Evolutionary conservation across 2,113 vertebrate species (phyloP).

Genomic region (Nycticryphes semicollaris): DNA sequence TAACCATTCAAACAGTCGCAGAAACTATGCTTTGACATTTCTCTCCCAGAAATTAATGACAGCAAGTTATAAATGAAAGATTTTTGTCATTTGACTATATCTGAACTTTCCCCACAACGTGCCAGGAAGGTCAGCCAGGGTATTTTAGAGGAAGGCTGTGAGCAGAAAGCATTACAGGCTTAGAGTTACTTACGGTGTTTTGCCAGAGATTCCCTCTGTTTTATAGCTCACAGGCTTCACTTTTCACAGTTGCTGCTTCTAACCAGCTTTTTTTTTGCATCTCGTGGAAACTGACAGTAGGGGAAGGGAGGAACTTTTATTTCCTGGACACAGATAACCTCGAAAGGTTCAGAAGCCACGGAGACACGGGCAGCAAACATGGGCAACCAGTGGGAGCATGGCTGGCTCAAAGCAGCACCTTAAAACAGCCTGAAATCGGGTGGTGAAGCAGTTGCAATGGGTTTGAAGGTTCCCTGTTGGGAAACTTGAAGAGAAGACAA

Average conservation of each 20-base stretch:
- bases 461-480: not conserved
- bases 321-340: not conserved
- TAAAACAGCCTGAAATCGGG: not conserved
- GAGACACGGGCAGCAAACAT: not conserved
- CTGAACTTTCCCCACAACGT: slow-evolving; percentile 15
- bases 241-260: slow-evolving; percentile 28
- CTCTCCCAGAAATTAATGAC: slow-evolving; percentile 2
- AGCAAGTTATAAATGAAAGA: slow-evolving; percentile 4
- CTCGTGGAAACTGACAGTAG: not conserved
- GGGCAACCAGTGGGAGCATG: accelerated
- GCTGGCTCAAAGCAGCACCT: not conserved
- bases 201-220: slow-evolving; percentile 51
- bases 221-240: slow-evolving; percentile 29
- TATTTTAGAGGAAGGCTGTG: slow-evolving; percentile 10
- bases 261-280: not conserved
- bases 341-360: not conserved
- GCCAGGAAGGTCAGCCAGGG: slow-evolving; percentile 37
- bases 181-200: not conserved
- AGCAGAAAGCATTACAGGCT: slow-evolving; percentile 19
- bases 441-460: not conserved
- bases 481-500: not conserved
- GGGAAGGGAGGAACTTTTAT: not conserved
- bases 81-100: slow-evolving; percentile 21
- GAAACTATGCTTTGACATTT: not conserved
- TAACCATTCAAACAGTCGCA: not conserved